Evolutionary conservation across 2,113 vertebrate genomes (phyloP).

Genomic region (Eidolon helvum): DNA sequence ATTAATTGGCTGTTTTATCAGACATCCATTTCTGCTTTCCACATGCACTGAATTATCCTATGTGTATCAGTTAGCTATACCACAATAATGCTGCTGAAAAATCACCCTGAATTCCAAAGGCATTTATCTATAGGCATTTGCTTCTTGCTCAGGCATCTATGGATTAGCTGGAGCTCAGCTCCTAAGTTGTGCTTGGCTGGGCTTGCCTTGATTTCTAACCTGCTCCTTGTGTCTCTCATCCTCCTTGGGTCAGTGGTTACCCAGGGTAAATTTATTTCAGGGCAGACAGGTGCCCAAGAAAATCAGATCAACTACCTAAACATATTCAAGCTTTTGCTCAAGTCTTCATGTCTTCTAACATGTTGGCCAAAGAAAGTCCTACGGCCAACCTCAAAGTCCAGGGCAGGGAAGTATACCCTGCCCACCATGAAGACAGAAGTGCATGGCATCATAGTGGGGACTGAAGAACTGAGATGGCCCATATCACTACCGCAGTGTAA

Average conservation of each 20-base stretch:
- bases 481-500: rapidly evolving
- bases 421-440: rapidly evolving
- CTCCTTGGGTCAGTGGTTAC: background rate
- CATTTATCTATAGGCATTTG: background rate
- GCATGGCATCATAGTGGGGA: too few species aligned
- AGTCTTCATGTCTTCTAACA: background rate
- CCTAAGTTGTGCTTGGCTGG: background rate
- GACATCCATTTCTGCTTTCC: background rate
- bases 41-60: background rate
- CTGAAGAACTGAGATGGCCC: background rate
- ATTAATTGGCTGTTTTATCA: background rate
- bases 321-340: background rate
- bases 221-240: background rate
- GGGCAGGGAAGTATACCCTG: too few species aligned
- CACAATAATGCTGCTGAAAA: background rate
- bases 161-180: background rate
- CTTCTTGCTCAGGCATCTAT: background rate
- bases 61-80: background rate
- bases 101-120: background rate
- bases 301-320: background rate
- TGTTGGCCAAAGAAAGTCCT: background rate
- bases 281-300: background rate
- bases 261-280: background rate
- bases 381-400: background rate
- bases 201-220: background rate